These are phyloP conservation scores for Stichopus horrens DNA, from an alignment of 53 echinoderm and acorn worm genomes.

Conservation along the genomic window DNA sequence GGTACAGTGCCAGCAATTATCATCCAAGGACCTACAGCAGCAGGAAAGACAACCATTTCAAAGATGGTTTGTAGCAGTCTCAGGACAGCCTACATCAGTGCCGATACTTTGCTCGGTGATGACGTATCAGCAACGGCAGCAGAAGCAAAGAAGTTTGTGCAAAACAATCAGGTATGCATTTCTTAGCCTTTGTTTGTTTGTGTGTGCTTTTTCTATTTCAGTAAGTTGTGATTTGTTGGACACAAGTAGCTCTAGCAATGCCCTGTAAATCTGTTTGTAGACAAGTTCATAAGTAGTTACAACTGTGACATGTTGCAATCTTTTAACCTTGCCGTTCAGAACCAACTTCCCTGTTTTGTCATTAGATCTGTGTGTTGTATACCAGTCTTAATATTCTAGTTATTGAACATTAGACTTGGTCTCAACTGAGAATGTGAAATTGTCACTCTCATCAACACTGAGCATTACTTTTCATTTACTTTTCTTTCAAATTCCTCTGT, in stretches of 20 bases:
- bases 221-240: too few relatives aligned
- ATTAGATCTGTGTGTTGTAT: too few relatives aligned
- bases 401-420: too few relatives aligned
- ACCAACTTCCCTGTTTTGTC: too few relatives aligned
- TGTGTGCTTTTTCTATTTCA: too few relatives aligned
- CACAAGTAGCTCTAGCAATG: too few relatives aligned
- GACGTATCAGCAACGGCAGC: constrained; percentile 92
- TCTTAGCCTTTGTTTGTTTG: background rate
- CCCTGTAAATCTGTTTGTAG: too few relatives aligned
- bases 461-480: background rate
- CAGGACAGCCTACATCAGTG: constrained; percentile 92
- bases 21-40: constrained; percentile 90
- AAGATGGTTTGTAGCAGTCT: constrained; percentile 82
- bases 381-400: too few relatives aligned
- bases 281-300: too few relatives aligned
- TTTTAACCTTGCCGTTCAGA: too few relatives aligned
- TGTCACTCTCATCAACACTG: background rate
- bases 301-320: too few relatives aligned
- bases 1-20: constrained; percentile 81
- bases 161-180: constrained; percentile 73
- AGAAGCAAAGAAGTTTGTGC: constrained; percentile 70
- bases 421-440: background rate
- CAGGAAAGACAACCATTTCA: constrained; percentile 95
- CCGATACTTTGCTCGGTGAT: constrained; percentile 80
- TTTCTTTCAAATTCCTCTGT: background rate